A percentile compares a stretch with the other conserved stretches of the same genome.
Conservation (phyloP, 2,113 vertebrate genomes). For the Pseudopipra pipra region DNA sequence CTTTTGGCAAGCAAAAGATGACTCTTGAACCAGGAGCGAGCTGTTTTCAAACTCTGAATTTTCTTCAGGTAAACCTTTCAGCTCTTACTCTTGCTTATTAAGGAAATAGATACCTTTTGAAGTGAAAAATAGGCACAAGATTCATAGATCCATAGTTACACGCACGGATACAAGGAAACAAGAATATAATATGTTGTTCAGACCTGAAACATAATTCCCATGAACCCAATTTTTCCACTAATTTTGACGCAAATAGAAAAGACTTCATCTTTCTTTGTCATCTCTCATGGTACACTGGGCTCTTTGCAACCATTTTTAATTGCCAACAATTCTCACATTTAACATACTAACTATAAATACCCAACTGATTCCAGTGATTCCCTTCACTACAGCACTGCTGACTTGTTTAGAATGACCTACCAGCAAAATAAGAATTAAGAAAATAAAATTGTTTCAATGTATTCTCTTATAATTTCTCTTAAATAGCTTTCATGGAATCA, state of each 20-base stretch:
- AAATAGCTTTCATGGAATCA: not conserved
- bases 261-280: not conserved
- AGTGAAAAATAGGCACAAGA: not conserved
- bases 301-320: not conserved
- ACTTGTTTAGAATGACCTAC: not conserved
- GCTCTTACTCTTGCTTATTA: not conserved
- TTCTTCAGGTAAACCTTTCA: not conserved
- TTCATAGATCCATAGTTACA: not conserved
- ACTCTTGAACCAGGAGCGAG: not conserved
- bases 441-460: not conserved
- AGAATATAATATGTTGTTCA: not conserved
- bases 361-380: not conserved
- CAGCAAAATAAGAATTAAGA: not conserved
- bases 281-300: not conserved
- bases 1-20: not conserved
- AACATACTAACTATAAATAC: not conserved
- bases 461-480: not conserved
- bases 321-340: not conserved
- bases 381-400: not conserved
- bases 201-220: not conserved
- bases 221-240: not conserved
- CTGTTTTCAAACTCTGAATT: not conserved
- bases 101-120: not conserved
- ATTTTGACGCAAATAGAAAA: not conserved
- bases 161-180: fast-evolving